Base-by-base conservation (phyloP, 2,113 vertebrate genomes). In the Lophius piscatorius region DNA sequence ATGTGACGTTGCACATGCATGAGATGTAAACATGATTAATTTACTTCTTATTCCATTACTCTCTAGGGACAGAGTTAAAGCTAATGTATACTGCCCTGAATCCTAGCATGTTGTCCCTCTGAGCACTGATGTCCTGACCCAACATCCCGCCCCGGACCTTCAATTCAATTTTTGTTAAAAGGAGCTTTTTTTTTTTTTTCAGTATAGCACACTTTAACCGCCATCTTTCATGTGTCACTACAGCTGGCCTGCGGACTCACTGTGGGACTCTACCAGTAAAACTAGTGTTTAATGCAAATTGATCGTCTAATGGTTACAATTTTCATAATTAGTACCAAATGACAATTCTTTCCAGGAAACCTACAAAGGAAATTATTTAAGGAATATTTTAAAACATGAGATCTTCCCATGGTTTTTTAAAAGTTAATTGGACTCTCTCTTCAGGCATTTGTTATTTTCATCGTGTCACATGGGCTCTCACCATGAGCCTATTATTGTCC, bases 401-500 rank as follows among this genome's bases (percentile, higher is more conserved):
- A 40, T 20, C 2, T 6, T 5, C 21, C n/a, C n/a, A n/a, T n/a
- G n/a, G n/a, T n/a, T n/a, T n/a, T n/a, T n/a, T n/a, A n/a, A n/a
- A n/a, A n/a, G n/a, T n/a, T n/a, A n/a, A n/a, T n/a, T n/a, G n/a
- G n/a, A n/a, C n/a, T 23, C 22, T 20, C 13, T 18, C 49, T 28
- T 28, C 5, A 73, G 26, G 31, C 6, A 6, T 22, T 36, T 21
- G 18, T 21, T 22, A 16, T 12, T 46, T 33, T 52, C 38, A 46
- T 35, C 24, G 22, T 61, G 59, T 48, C 20, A 52, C 31, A 14
- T 17, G 0, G 33, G 9, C 13, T 24, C 23, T 20, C 22, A 68
- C 57, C 58, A 49, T 5, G n/a, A 47, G 55, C 78, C 60, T 74
- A 84, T 86, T 76, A 76, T 28, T 64, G 69, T 77, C 18, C 14